A percentile compares a stretch with the other conserved stretches of the same genome.
Evolutionary conservation across 2,888 invertebrate genomes (phyloP).

Genomic region (Eilema griseolum): DNA sequence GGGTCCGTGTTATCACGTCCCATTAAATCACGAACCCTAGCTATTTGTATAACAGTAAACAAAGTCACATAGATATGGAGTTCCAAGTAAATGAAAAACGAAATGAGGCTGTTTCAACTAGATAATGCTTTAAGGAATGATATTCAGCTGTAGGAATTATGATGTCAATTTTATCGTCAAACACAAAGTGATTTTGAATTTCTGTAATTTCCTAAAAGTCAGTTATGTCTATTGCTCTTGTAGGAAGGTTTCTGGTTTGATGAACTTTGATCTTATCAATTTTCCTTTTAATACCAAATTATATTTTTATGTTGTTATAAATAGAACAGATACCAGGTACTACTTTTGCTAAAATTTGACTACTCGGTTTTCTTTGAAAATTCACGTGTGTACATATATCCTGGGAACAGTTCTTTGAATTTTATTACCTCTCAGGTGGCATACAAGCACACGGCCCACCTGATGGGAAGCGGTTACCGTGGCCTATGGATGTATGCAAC

Average conservation of each 20-base stretch:
- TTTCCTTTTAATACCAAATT: not conserved
- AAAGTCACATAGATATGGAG: conserved; percentile 44
- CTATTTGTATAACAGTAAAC: conserved; percentile 50
- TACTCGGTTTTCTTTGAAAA: no score
- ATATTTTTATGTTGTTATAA: no score
- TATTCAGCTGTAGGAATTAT: conserved; percentile 16
- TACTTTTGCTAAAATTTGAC: no score
- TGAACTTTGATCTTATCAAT: not conserved
- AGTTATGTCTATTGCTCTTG: not conserved
- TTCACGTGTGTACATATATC: no score
- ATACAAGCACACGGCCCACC: no score
- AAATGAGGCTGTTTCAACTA: conserved; percentile 19
- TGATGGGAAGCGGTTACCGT: no score
- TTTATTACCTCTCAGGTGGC: no score
- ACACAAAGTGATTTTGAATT: not conserved
- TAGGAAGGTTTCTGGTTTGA: not conserved
- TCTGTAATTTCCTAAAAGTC: conserved; percentile 1
- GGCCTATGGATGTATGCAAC: no score
- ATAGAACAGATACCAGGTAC: no score
- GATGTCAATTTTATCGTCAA: not conserved
- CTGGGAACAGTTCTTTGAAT: no score
- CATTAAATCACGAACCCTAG: conserved; percentile 58
- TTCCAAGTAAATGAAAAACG: conserved; percentile 48
- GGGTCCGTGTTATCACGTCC: conserved; percentile 56
- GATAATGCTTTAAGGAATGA: conserved; percentile 21